Base-by-base conservation (phyloP, 2,797 vertebrate species). In the Ctenosaura bakeri region DNA sequence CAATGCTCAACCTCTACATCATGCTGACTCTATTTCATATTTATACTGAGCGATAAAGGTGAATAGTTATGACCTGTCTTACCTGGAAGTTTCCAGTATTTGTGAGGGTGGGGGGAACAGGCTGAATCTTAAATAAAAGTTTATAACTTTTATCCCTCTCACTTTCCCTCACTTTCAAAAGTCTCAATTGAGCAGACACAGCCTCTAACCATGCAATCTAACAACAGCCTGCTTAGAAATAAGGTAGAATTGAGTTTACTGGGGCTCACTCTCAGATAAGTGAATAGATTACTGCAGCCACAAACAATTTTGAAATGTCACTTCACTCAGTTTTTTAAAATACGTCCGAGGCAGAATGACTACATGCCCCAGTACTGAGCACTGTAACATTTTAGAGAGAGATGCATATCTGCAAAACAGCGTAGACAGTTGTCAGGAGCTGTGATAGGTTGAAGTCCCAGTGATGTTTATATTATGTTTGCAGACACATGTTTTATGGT, bases 51-150 rank as follows among this genome's bases (percentile, higher is more conserved):
- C 22, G 16, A 56, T 29, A 85, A 84, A 32, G 9, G 24, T 59
- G 59, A 59, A 1, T 0, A 0, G 69, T 91, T 26, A 50, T 52
- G 29, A 35, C 7, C 42, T 42, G 24, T 79, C 88, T 87, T 88
- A 22, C 24, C 54, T 22, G 35, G 1, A 76, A 22, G 38, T 4
- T 32, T 78, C 73, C 56, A 66, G 42, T 4, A 20, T 66, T 73
- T 24, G 8, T 35, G 42, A 46, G 42, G 56, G 20, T 26, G 42
- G 46, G 29, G 13, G 90, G 6, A 0, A 26, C 9, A 84, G 73
- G 35, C 86, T 92, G 62, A 26, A 54, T 71, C 54, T 26, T 54
- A 32, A 69, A 32, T 80, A 54, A 80, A 88, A 22, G 22, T 54
- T 1, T 85, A 56, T 86, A 29, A 2, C 85, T 13, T 29, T 86